Percentiles rank a stretch among this genome's conserved stretches.
phyloP scores from a whole-genome alignment of 2,888 invertebrate species.

The Lamellibrachia columna region DNA sequence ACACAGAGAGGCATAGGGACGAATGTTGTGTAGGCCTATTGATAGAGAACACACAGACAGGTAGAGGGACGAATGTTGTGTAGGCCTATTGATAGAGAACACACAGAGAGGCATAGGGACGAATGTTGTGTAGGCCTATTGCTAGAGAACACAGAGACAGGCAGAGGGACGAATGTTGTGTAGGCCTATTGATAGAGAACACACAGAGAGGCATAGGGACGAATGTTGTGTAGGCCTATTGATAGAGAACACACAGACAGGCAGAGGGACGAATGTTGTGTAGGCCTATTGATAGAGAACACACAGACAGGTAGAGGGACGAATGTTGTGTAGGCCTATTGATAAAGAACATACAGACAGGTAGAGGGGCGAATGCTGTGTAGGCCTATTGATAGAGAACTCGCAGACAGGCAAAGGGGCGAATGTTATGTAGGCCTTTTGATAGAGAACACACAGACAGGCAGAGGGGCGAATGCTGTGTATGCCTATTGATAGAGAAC shows the following conservation, averaged over 20 bases:
- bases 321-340: background rate
- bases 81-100: background rate
- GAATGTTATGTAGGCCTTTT: background rate
- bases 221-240: background rate
- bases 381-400: background rate
- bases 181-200: background rate
- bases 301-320: background rate
- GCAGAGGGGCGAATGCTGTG: background rate
- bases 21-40: background rate
- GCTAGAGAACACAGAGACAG: background rate
- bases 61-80: background rate
- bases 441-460: background rate
- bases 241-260: background rate
- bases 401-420: background rate
- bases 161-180: background rate
- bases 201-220: background rate
- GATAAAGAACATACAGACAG: background rate
- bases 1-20: background rate
- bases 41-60: background rate
- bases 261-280: background rate
- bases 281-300: background rate
- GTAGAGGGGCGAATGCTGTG: background rate
- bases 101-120: background rate
- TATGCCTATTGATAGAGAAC: background rate
- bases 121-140: background rate